These are phyloP conservation scores for Yponomeuta malinellus DNA, from an alignment of 2,888 invertebrate species.

Conservation along the genomic window DNA sequence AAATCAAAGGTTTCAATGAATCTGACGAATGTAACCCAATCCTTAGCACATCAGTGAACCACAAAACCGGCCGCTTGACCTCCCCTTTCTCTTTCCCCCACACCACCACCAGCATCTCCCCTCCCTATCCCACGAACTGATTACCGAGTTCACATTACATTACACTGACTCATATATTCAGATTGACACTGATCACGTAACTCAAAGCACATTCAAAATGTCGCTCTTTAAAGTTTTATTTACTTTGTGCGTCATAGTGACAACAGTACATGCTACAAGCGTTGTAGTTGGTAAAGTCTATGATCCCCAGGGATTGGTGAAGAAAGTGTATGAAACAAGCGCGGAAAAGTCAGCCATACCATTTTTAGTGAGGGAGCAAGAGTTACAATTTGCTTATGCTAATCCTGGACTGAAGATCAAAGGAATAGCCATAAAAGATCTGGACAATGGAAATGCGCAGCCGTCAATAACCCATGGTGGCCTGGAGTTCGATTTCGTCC, in stretches of 20 bases:
- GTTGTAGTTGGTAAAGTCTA: conserved; percentile 52
- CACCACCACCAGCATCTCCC: background rate
- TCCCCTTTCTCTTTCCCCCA: conserved; percentile 9
- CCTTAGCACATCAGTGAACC: conserved; percentile 16
- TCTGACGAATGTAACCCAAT: conserved; percentile 14
- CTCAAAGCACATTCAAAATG: background rate
- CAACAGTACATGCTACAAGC: conserved; percentile 35
- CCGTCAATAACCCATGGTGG: conserved; percentile 61
- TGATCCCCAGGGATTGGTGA: conserved; percentile 40
- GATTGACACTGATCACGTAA: background rate
- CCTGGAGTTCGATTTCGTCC: conserved; percentile 51
- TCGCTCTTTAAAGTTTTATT: conserved; percentile 30
- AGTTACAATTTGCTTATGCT: conserved; percentile 45
- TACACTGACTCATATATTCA: conserved; percentile 1
- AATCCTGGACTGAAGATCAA: conserved; percentile 51
- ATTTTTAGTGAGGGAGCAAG: conserved; percentile 45
- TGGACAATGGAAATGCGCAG: conserved; percentile 54
- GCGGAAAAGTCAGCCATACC: conserved; percentile 40
- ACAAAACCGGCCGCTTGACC: conserved; percentile 17
- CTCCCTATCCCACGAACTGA: conserved; percentile 19
- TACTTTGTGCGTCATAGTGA: conserved; percentile 30
- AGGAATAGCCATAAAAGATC: conserved; percentile 59
- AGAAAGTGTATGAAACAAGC: conserved; percentile 43
- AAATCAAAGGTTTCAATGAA: background rate
- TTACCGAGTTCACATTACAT: background rate